Evolutionary conservation across 2,113 vertebrate genomes (phyloP).

Genomic region (Empidonax traillii): DNA sequence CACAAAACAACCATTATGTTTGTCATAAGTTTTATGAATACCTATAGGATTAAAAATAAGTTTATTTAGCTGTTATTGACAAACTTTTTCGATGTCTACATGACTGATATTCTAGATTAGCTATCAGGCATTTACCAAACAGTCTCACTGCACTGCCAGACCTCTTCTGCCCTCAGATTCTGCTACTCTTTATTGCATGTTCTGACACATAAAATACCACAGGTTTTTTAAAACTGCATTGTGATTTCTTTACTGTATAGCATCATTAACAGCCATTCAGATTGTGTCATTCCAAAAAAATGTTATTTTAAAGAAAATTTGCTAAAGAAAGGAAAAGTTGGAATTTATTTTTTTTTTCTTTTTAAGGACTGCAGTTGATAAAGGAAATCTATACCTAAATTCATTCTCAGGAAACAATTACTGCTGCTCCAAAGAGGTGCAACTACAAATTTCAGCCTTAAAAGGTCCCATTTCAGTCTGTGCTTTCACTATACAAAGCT

Average conservation of each 20-base stretch:
- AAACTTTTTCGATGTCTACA: not conserved
- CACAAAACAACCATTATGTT: not conserved
- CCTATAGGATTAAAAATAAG: not conserved
- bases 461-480: not conserved
- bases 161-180: not conserved
- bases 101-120: not conserved
- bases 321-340: not conserved
- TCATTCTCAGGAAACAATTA: not conserved
- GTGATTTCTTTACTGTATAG: not conserved
- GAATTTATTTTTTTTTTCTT: not conserved
- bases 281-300: not conserved
- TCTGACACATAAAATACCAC: not conserved
- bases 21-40: not conserved
- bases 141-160: not conserved
- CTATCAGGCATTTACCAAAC: not conserved
- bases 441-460: not conserved
- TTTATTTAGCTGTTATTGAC: not conserved
- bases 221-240: not conserved
- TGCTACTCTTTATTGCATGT: not conserved
- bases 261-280: not conserved
- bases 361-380: not conserved
- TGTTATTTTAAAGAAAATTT: not conserved
- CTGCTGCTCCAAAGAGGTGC: not conserved
- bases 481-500: not conserved
- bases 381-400: not conserved